These are phyloP conservation scores for Geotrypetes seraphini DNA, from an alignment of 2,797 vertebrate genomes.

Conservation along the genomic window DNA sequence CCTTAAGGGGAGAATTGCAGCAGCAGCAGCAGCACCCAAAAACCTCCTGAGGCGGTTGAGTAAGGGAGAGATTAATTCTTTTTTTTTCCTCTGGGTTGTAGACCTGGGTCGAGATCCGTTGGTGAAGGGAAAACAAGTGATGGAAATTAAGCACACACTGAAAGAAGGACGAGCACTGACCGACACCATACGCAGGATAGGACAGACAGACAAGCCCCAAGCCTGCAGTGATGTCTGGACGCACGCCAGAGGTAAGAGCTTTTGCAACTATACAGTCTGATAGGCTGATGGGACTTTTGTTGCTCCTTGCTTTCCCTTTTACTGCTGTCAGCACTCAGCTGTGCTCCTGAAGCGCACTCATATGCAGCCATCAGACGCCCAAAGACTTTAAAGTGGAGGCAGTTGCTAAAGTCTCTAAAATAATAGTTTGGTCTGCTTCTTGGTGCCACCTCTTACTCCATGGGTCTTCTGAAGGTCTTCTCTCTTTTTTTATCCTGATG, in stretches of 20 bases:
- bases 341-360: too few relatives aligned
- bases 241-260: constrained; percentile 49
- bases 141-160: constrained; percentile 79
- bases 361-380: background rate
- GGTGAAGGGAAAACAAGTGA: constrained; percentile 70
- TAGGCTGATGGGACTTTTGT: too few relatives aligned
- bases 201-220: too few relatives aligned
- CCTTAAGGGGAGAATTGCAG: background rate
- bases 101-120: constrained; percentile 71
- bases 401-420: too few relatives aligned
- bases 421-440: too few relatives aligned
- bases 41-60: background rate
- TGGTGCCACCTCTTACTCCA: too few relatives aligned
- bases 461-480: too few relatives aligned
- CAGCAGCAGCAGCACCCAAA: background rate
- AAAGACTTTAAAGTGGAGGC: too few relatives aligned
- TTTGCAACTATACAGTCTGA: background rate
- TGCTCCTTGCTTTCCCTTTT: too few relatives aligned
- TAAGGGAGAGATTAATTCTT: background rate
- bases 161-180: constrained; percentile 73
- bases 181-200: constrained; percentile 50
- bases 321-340: background rate
- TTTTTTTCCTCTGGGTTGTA: too few relatives aligned
- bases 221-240: constrained; percentile 57
- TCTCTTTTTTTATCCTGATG: too few relatives aligned